Evolutionary conservation across 2,113 vertebrate species (phyloP).

Genomic region (Illadopsis cleaveri): DNA sequence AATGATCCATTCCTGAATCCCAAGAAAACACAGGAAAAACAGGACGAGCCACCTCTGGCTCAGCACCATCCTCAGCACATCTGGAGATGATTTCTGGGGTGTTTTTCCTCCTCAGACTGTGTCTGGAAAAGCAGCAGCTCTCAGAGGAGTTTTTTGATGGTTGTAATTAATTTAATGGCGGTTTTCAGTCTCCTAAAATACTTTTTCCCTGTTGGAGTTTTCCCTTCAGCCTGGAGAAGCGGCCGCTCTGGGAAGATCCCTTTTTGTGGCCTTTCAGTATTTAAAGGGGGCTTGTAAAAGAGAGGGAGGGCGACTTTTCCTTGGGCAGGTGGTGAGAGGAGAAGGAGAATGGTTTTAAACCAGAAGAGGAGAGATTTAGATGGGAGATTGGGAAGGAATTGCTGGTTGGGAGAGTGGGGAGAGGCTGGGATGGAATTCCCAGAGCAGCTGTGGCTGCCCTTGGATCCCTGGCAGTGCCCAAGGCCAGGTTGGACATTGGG

Average conservation of each 20-base stretch:
- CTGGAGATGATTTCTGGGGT: not conserved
- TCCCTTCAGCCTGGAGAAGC: not conserved
- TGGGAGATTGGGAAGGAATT: not conserved
- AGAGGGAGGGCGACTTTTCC: not conserved
- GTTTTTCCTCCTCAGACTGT: not conserved
- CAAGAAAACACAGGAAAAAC: rapidly evolving
- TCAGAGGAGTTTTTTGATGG: not conserved
- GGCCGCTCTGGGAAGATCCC: not conserved
- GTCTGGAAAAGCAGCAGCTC: not conserved
- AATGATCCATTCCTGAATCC: not conserved
- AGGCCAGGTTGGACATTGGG: not conserved
- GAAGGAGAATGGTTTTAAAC: not conserved
- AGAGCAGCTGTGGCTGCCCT: not conserved
- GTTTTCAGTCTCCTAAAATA: not conserved
- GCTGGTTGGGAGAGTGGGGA: not conserved
- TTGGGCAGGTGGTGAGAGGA: not conserved
- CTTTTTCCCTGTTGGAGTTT: not conserved
- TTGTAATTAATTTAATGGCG: not conserved
- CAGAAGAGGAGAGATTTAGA: not conserved
- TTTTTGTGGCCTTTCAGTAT: too few species aligned
- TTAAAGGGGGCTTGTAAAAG: too few species aligned
- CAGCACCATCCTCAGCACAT: not conserved
- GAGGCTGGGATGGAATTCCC: not conserved
- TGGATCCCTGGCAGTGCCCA: not conserved
- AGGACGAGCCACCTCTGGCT: not conserved